A percentile compares a stretch with the other conserved stretches of the same genome.
phyloP scores from a whole-genome alignment of 1,140 invertebrate species.

The Drosophila rhopaloa region DNA sequence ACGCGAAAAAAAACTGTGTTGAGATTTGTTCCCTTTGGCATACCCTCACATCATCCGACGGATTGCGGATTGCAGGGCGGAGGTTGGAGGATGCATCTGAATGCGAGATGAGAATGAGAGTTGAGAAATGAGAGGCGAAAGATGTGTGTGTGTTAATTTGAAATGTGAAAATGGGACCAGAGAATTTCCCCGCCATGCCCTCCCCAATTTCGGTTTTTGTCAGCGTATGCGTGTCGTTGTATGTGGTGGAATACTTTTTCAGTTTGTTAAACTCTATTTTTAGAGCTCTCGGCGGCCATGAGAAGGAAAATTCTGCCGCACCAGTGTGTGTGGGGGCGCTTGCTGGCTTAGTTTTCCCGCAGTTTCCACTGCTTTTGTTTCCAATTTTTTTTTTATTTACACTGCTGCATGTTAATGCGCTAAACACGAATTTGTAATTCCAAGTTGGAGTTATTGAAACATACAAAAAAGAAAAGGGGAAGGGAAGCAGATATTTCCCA shows the following conservation, averaged over 20 bases:
- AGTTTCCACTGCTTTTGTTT: conserved; percentile 20
- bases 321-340: conserved; percentile 65
- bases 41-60: conserved; percentile 36
- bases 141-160: conserved; percentile 37
- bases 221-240: conserved; percentile 59
- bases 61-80: conserved; percentile 21
- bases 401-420: conserved; percentile 60
- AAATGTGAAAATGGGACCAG: conserved; percentile 61
- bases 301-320: conserved; percentile 48
- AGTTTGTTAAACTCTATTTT: conserved; percentile 83
- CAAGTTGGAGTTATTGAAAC: conserved; percentile 39
- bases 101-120: conserved; percentile 21
- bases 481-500: conserved; percentile 10
- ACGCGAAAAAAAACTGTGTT: conserved; percentile 60
- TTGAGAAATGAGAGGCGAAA: conserved; percentile 23
- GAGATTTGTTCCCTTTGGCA: conserved; percentile 60
- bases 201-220: conserved; percentile 31
- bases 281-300: conserved; percentile 72
- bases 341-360: conserved; percentile 69
- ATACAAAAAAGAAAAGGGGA: conserved; percentile 8
- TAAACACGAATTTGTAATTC: conserved; percentile 58
- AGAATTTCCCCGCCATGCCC: conserved; percentile 23
- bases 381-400: conserved; percentile 22
- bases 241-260: conserved; percentile 82
- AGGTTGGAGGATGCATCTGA: conserved; percentile 32